Conservation (phyloP, 2,888 invertebrate species). For the Brachypalpus laphriformis region DNA sequence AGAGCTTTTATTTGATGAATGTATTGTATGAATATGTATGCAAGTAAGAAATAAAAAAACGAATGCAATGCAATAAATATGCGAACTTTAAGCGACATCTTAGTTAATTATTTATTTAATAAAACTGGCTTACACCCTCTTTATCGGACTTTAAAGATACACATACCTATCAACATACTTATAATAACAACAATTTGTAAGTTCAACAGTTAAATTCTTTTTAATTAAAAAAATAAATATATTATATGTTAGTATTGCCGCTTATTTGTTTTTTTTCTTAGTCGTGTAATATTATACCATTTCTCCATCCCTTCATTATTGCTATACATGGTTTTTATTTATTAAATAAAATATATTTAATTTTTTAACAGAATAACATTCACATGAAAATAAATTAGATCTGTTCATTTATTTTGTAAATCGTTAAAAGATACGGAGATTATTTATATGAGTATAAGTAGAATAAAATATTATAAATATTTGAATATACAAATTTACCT, state of each 20-base stretch:
- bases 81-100: conserved; percentile 10
- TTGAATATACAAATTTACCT: not conserved
- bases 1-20: conserved; percentile 71
- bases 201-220: not conserved
- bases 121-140: no score
- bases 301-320: not conserved
- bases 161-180: no score
- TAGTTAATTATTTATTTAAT: no score
- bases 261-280: not conserved
- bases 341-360: not conserved
- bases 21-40: no score
- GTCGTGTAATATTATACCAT: not conserved
- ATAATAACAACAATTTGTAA: not conserved
- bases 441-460: not conserved
- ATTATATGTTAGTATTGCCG: not conserved
- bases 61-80: not conserved
- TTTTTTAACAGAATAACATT: not conserved
- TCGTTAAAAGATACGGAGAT: not conserved
- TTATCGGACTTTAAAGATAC: no score
- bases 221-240: not conserved
- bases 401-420: not conserved
- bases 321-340: not conserved
- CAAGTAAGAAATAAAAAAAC: no score
- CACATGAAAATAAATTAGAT: not conserved
- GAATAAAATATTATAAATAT: not conserved